Percentiles rank a stretch among this genome's conserved stretches.
These are phyloP conservation scores for Leptinotarsa tumamoca DNA, from an alignment of 2,888 invertebrate species.

Conservation along the genomic window DNA sequence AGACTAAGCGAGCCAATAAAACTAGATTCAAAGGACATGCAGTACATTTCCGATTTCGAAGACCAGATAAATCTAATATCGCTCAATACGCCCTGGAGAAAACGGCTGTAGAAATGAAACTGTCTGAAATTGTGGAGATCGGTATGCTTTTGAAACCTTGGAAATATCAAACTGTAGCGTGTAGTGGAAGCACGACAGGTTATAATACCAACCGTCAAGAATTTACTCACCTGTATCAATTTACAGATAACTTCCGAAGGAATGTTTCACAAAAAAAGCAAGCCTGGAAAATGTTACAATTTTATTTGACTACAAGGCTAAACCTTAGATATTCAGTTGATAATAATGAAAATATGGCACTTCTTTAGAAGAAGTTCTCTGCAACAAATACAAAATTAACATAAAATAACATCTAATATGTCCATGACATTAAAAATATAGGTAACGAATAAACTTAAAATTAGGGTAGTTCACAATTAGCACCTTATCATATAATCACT, in stretches of 20 bases:
- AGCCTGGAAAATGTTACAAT: conserved; percentile 50
- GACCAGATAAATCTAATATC: no score
- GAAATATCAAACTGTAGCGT: no score
- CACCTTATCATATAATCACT: conserved; percentile 55
- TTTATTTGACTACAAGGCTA: conserved; percentile 56
- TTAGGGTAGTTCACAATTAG: conserved; percentile 49
- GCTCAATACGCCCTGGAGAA: no score
- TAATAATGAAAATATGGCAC: conserved; percentile 51
- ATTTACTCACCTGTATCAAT: no score
- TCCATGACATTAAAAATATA: conserved; percentile 47
- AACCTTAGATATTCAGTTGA: conserved; percentile 51
- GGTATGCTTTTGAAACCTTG: no score
- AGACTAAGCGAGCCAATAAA: no score
- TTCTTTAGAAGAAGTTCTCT: conserved; percentile 50
- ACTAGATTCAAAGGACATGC: no score
- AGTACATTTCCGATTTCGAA: no score
- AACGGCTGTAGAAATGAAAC: no score
- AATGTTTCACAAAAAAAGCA: conserved; percentile 28
- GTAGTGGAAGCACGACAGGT: no score
- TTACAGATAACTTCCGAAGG: neutral
- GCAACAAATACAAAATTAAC: conserved; percentile 49
- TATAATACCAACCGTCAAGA: no score
- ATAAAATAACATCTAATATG: conserved; percentile 42
- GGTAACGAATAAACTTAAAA: conserved; percentile 49
- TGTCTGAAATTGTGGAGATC: no score